Evolutionary conservation across 2,888 invertebrate genomes (phyloP), one percentile per base, ranked within the genome.

Genomic region (Cryptocephalus moraei): DNA sequence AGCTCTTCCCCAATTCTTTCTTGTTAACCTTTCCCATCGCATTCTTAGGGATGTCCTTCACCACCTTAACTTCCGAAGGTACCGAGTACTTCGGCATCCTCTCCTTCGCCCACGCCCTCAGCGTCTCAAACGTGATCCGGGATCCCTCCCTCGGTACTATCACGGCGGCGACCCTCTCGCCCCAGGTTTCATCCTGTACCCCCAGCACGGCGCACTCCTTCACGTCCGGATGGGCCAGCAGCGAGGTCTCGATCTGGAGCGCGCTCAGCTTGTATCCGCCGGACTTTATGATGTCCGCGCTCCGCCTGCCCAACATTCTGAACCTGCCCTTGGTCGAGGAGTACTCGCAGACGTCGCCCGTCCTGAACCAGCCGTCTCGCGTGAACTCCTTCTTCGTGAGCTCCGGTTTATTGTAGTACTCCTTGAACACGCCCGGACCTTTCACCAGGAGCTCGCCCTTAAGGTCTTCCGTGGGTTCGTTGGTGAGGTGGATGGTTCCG

Each of bases 181-280:
- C 94, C 78, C 86, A 87, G 0, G 78, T 79, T 4, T 80, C 75
- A 66, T 94, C 85, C 3, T 87, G 90, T 4, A 67, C 44, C 8
- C 67, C 69, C 38, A 93, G 67, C 0, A 92, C 84, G 2, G 86
- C 86, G 32, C 80, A 84, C 63, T 93, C 92, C 8, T 74, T 71
- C 11, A 93, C 78, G 56, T 75, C 72, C 0, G 84, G 82, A 67
- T 91, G 84, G 33, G 80, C 81, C 47, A 91, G 67, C 8, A 93
- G 72, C 10, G 81, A 79, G 0, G 87, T 84, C 70, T 93, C 92
- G 9, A 93, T 81, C 62, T 87, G 83, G 8, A 92, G 72, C 0
- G 92, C 91, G 63, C 90, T 89, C 10, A 93, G 75, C 71, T 91
- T 91, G 70, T 86, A 91, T 0, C 91, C 91, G 8, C 87, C 84